Base-by-base conservation (phyloP, 1,140 invertebrate species). In the Panagrolaimus sp. region DNA sequence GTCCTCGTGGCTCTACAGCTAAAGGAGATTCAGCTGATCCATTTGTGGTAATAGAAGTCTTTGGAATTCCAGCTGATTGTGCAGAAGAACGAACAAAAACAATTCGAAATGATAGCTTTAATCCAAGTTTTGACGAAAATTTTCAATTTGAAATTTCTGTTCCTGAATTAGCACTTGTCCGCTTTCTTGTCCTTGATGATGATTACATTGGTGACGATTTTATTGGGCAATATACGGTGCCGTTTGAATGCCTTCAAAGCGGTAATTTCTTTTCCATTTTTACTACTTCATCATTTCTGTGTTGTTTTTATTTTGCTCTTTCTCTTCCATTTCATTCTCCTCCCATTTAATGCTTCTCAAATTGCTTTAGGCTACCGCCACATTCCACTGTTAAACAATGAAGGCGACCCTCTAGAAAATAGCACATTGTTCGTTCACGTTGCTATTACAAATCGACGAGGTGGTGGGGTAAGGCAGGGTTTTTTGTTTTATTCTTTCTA, bases 161-260 rank as follows among this genome's bases (percentile, higher is more conserved):
- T n/a, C 87, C 88, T n/a, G 88, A 89, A 75, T 72, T 89, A 53
- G 88, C 88, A 1, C 74, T 89, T 23, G 81, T 89, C 11, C 80
- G 88, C n/a, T 87, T 89, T 78, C 84, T 87, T 23, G 87, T 89
- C 0, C 80, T 89, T 9, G 88, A 89, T 79, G 88, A 89, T 79
- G 88, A 89, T 42, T 89, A 83, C 70, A 88, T 89, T 65, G 88
- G 87, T 1, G 88, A 89, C 82, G 88, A 89, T 78, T 89, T 89
- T 74, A 89, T 89, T 77, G 88, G 87, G 14, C 88, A 89, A 79
- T 87, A 87, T 73, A 87, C 88, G 14, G 85, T 88, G 69, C 88
- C 87, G 42, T 86, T 89, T 74, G 86, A 87, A 67, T 88, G 88
- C 77, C 84, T 89, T 74, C 86, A 87, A 79, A 86, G 86, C 78